Base-by-base conservation (phyloP, 2,888 invertebrate species). In the Bruchidius siliquastri region DNA sequence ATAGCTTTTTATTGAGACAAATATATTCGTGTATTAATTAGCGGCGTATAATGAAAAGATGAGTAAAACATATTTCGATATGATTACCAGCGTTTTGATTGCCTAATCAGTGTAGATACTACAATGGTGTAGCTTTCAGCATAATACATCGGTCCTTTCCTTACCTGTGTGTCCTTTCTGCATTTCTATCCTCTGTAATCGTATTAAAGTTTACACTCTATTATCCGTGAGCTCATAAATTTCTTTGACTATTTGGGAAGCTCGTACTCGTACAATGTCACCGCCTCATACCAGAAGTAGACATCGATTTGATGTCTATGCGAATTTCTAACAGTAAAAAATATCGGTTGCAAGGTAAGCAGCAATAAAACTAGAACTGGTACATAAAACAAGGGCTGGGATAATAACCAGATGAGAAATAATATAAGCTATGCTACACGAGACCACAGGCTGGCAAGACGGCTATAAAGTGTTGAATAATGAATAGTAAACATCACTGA, bases 311-410 rank as follows among this genome's bases (percentile, higher is more conserved):
- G 49, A 49, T 49, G 49, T 18, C 13, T 13, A 13, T 49, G 49
- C 13, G 8, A 13, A 13, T 49, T 49, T 18, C 49, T 13, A 22
- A 68, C 68, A 18, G 4, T 68, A 18, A 68, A 68, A 68, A 21
- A 68, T 68, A 68, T 68, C 22, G 22, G 68, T 68, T 68, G 68
- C 68, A 68, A 68, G 68, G 21, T 68, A 68, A 68, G 13, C 10
- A 21, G 68, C 68, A 68, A 68, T 68, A 68, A 68, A 68, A 68
- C 68, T 8, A 68, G 21, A 68, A 68, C 68, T 20, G 21, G 68
- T 6, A 21, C 68, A 68, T 49, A 49, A 49, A 49, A 22, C 20
- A 21, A 20, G 68, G 8, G 22, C 22, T 68, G 21, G 68, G 21
- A 22, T 68, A 68, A 68, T 68, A 68, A 68, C 68, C 22, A 22